Evolutionary conservation across 2,113 vertebrate species (phyloP).

Genomic region (Solenodon paradoxus): DNA sequence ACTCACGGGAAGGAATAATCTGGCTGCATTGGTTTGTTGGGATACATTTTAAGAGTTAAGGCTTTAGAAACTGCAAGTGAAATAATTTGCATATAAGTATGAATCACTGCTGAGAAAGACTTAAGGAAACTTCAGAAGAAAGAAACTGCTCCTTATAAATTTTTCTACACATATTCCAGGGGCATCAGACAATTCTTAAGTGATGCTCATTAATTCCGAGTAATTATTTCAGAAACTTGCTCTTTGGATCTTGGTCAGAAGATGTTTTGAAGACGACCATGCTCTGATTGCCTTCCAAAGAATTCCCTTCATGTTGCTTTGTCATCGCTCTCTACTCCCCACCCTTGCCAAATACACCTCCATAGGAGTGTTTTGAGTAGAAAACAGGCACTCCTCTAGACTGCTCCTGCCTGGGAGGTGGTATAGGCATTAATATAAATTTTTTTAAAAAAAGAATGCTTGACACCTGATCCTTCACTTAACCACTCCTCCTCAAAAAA

Average conservation of each 20-base stretch:
- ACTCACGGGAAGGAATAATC: not conserved
- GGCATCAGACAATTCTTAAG: not conserved
- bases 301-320: not conserved
- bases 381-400: not conserved
- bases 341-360: not conserved
- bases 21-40: not conserved
- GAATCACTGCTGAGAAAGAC: not conserved
- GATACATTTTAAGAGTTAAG: not conserved
- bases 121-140: not conserved
- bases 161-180: not conserved
- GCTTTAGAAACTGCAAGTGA: not conserved
- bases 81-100: not conserved
- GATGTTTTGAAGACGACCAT: not conserved
- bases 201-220: not conserved
- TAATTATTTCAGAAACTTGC: conserved; percentile 19
- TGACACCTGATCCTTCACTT: not conserved
- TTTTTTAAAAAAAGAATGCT: not conserved
- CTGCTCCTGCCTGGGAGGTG: not conserved
- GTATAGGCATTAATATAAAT: not conserved
- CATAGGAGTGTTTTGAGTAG: not conserved
- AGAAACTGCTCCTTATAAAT: not conserved
- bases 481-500: not conserved
- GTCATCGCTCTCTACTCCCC: not conserved
- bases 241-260: not conserved
- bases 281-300: not conserved